These are phyloP conservation scores for Syngnathus scovelli DNA, from an alignment of 2,113 vertebrate species.

Conservation along the genomic window DNA sequence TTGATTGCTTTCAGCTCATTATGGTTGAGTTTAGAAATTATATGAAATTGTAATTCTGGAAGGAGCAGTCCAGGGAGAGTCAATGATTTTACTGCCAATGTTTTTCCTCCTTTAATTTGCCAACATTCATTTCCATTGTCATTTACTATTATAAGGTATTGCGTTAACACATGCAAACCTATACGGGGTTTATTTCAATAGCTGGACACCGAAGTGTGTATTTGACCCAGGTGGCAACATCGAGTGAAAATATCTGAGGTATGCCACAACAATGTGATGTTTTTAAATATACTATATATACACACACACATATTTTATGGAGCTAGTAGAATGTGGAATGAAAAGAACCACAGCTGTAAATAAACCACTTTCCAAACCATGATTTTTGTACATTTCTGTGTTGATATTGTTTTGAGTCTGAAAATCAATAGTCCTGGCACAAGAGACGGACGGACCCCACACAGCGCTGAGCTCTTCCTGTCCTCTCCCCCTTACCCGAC, in stretches of 20 bases:
- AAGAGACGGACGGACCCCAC: constrained; percentile 56
- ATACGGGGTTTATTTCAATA: neutral
- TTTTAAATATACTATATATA: constrained; percentile 2
- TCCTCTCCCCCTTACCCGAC: constrained; percentile 17
- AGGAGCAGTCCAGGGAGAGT: neutral
- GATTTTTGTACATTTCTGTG: neutral
- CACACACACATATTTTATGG: constrained; percentile 3
- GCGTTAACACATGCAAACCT: neutral
- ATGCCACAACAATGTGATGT: constrained; percentile 2
- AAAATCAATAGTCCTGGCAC: constrained; percentile 53
- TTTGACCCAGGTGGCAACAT: neutral
- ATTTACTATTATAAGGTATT: neutral
- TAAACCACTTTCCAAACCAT: neutral
- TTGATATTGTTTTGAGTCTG: constrained; percentile 31
- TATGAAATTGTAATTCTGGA: neutral
- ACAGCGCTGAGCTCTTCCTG: constrained; percentile 31
- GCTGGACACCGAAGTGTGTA: neutral
- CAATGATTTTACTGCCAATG: neutral
- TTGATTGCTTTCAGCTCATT: neutral
- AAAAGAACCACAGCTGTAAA: constrained; percentile 3
- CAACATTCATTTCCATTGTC: neutral
- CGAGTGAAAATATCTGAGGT: constrained; percentile 1
- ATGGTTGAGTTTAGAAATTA: neutral
- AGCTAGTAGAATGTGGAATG: neutral
- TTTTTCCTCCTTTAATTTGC: neutral